Base-by-base conservation (phyloP, 2,888 invertebrate species). In the Abrostola tripartita region DNA sequence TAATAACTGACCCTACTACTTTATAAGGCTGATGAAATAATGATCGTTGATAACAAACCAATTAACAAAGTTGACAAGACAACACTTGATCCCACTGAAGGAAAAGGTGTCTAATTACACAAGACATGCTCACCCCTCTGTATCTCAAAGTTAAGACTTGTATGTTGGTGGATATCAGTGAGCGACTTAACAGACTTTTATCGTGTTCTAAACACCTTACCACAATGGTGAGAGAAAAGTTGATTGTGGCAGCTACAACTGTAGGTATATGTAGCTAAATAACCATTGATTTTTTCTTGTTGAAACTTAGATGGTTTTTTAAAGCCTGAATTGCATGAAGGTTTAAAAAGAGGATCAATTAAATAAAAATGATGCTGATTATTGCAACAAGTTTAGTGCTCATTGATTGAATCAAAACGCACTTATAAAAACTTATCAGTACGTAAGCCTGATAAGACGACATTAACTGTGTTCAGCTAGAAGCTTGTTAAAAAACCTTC, bases 151-250 rank as follows among this genome's bases (percentile, higher is more conserved):
- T 56, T 74, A 76, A 74, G 68, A 63, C 63, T 54, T 61, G 72
- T 76, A 47, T 9, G 71, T 75, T 66, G 50, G 63, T 58, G 63
- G 68, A 72, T 76, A 72, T 61, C 73, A 76, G 40, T 54, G n/a
- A n/a, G 51, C 55, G 50, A 56, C 76, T 74, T 74, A 68, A 61
- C 76, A 68, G 63, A 61, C 59, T 76, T 74, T 74, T 76, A 74
- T 76, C 62, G 61, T 57, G 55, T 61, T 62, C 72, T 66, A 66
- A 72, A 65, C 71, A 72, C 65, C 76, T 72, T 71, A 65, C 65
- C 57, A 65, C 61, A 65, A 71, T 65, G 76, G 50, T 35, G 37
- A 58, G 55, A 66, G 66, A 47, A 71, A 65, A 52, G 57, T 57
- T 61, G 58, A 61, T 71, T 58, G 65, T 61, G 59, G 64, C 64